Evolutionary conservation across 2,797 vertebrate species (phyloP), one percentile per base, ranked within the genome.

Genomic region (Acipenser transmontanus): DNA sequence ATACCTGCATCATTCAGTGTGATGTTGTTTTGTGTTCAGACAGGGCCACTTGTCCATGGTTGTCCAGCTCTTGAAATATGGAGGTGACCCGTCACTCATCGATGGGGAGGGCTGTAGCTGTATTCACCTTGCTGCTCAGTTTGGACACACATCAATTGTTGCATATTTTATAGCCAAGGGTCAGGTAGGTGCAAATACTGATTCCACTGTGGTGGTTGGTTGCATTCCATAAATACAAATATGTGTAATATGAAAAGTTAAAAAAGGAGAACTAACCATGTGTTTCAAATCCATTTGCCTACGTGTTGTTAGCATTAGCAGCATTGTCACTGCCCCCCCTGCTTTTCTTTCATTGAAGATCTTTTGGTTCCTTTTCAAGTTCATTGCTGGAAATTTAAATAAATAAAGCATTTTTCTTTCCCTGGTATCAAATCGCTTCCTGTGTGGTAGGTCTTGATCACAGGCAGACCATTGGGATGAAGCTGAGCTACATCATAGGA

Each of bases 11-110:
- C 34, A 34, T 34, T 3, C 3, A 34, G 34, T 34, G 34, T 34
- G 34, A 34, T 34, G 17, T 49, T 66, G 13, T 1, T 50, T 8
- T 64, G 75, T 83, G 76, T 17, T 7, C 70, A 99, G 97, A 81
- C 97, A 99, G 86, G 97, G 97, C 67, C 97, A 99, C 82, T 90
- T 99, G 71, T 96, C 97, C 76, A 99, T 99, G 97, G 97, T 99
- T 85, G 97, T 98, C 67, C 97, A 98, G 81, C 88, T 99, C 75
- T 93, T 98, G 93, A 99, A 98, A 78, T 97, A 95, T 0, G 96
- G 95, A 6, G 93, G 96, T 47, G 97, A 99, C 80, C 97, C 97
- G 0, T 98, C 96, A 59, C 86, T 99, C 78, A 97, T 99, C 68
- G 97, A 99, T 59, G 97, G 97, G 63, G 96, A 99, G 85, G 97